These are phyloP conservation scores for Girardinichthys multiradiatus DNA, from an alignment of 2,113 vertebrate species.

Conservation along the genomic window DNA sequence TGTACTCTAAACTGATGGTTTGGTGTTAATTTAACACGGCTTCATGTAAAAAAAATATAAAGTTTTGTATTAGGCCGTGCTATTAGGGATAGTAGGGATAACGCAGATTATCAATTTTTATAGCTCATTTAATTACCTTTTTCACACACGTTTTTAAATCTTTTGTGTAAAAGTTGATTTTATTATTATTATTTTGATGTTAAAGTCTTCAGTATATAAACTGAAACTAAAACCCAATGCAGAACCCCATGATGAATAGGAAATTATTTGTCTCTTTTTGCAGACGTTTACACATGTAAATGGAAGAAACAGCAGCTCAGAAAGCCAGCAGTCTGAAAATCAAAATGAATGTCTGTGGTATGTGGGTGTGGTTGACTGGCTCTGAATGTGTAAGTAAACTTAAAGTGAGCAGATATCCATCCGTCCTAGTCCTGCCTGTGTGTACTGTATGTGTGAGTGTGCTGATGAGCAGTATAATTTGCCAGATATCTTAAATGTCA, in stretches of 20 bases:
- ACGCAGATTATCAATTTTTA: too few relatives aligned
- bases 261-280: neutral
- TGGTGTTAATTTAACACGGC: neutral
- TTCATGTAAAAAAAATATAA: neutral
- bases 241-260: neutral
- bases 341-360: slow-evolving; percentile 22
- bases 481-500: slow-evolving; percentile 20
- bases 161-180: neutral
- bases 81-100: too few relatives aligned
- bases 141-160: neutral
- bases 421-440: neutral
- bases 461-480: slow-evolving; percentile 25
- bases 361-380: slow-evolving; percentile 34
- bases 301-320: neutral
- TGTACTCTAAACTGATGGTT: neutral
- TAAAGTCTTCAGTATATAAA: neutral
- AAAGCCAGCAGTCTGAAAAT: slow-evolving; percentile 2
- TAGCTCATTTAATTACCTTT: too few relatives aligned
- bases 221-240: neutral
- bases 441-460: slow-evolving; percentile 16
- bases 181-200: neutral
- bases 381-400: slow-evolving; percentile 36
- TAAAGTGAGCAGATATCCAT: slow-evolving; percentile 34
- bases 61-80: neutral
- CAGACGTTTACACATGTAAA: neutral